phyloP scores from a whole-genome alignment of 1,140 invertebrate genomes.

The Scaptomyza pallida region DNA sequence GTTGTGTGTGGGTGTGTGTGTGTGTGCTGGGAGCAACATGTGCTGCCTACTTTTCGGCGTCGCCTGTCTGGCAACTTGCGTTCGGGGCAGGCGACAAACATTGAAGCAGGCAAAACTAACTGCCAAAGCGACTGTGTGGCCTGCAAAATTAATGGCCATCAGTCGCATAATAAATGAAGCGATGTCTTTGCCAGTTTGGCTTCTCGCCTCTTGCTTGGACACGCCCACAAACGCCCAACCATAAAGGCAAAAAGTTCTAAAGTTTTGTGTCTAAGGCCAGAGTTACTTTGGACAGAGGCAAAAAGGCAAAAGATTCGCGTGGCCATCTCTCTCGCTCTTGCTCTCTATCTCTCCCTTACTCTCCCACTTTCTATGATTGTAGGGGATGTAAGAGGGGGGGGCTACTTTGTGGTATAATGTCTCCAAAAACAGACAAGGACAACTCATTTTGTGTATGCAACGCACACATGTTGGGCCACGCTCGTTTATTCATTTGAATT shows the following conservation, averaged over 20 bases:
- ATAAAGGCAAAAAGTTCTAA: conserved; percentile 44
- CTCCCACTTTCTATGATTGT: not conserved
- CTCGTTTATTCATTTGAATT: conserved; percentile 83
- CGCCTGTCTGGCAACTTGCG: conserved; percentile 30
- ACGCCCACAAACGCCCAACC: conserved; percentile 21
- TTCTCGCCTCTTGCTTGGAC: not conserved
- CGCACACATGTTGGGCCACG: conserved; percentile 73
- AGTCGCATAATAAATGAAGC: conserved; percentile 81
- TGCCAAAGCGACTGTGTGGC: conserved; percentile 48
- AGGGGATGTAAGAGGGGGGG: not conserved
- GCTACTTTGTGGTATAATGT: not conserved
- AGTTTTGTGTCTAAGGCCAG: conserved; percentile 39
- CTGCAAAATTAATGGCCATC: conserved; percentile 77
- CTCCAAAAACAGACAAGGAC: conserved; percentile 40
- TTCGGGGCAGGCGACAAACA: conserved; percentile 16
- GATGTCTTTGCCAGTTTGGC: conserved; percentile 27
- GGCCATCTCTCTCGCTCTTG: not conserved
- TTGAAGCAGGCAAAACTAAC: conserved; percentile 11
- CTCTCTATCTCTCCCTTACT: too few species aligned
- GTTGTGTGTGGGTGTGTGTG: too few species aligned
- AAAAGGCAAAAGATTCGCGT: conserved; percentile 33
- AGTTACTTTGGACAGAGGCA: conserved; percentile 11
- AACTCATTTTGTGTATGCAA: conserved; percentile 78
- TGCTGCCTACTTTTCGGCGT: conserved; percentile 43
- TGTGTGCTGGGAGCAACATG: conserved; percentile 35